phyloP scores from a whole-genome alignment of 2,797 vertebrate species.

The Tauraco hartlaubi region DNA sequence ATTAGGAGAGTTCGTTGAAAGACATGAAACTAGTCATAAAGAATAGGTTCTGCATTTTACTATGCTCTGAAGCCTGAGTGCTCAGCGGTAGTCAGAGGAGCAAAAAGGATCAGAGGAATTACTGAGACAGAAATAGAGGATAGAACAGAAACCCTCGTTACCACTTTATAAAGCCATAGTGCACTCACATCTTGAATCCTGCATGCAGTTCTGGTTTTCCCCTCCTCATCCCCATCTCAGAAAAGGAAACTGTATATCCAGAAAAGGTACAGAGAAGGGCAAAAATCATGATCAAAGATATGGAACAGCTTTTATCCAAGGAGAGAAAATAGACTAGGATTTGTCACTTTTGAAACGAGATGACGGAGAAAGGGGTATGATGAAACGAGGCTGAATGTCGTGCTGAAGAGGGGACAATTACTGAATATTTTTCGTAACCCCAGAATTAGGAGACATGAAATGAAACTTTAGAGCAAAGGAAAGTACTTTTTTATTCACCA shows the following conservation, averaged over 20 bases:
- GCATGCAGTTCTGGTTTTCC: not conserved
- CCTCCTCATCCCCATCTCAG: not conserved
- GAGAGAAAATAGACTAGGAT: constrained; percentile 8
- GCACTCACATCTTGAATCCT: not conserved
- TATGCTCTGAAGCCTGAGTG: not conserved
- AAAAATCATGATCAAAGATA: constrained; percentile 43
- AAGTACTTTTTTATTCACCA: not conserved
- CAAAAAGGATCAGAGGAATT: constrained; percentile 37
- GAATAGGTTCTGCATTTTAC: not conserved
- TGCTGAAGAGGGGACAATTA: not conserved
- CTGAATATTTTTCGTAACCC: not conserved
- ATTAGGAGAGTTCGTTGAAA: constrained; percentile 38
- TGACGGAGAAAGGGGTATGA: not conserved
- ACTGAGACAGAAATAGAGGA: constrained; percentile 38
- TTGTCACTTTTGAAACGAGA: constrained; percentile 29
- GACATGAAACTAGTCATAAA: not conserved
- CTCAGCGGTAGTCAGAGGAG: constrained; percentile 1
- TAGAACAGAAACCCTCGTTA: constrained; percentile 31
- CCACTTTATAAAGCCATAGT: not conserved
- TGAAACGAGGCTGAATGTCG: not conserved
- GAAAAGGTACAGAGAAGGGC: not conserved
- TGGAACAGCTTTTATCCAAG: constrained; percentile 30
- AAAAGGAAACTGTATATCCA: not conserved
- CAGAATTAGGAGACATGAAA: not conserved
- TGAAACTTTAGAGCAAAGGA: not conserved